phyloP scores from a whole-genome alignment of 1,140 invertebrate species.

The Radopholus similis region DNA sequence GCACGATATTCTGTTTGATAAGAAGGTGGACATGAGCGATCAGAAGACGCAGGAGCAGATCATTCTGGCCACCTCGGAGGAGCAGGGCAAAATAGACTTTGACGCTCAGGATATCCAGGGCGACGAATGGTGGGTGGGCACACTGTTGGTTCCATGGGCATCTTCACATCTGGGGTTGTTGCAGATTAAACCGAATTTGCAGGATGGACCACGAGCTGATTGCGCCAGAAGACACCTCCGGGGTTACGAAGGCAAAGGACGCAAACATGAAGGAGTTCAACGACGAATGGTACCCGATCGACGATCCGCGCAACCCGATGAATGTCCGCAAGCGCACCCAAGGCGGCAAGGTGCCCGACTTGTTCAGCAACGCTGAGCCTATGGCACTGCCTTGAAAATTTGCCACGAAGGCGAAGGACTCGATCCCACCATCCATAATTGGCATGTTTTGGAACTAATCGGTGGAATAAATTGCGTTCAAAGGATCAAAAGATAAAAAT shows the following conservation, averaged over 20 bases:
- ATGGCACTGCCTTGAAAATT: constrained; percentile 5
- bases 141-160: not conserved
- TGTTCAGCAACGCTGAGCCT: constrained; percentile 2
- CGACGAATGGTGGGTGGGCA: constrained; percentile 58
- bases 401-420: too few relatives aligned
- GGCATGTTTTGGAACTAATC: too few relatives aligned
- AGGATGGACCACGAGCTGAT: constrained; percentile 75
- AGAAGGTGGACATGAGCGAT: constrained; percentile 58
- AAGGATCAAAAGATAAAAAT: too few relatives aligned
- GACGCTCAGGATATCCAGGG: constrained; percentile 53
- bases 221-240: constrained; percentile 71
- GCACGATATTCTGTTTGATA: constrained; percentile 57
- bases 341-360: constrained; percentile 6
- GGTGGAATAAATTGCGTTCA: too few relatives aligned
- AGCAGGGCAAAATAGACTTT: constrained; percentile 42
- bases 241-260: constrained; percentile 81
- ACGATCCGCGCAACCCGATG: constrained; percentile 79
- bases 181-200: constrained; percentile 53
- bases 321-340: constrained; percentile 72
- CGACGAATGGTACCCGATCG: constrained; percentile 72
- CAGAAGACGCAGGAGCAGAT: constrained; percentile 24
- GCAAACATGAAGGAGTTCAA: constrained; percentile 77
- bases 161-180: constrained; percentile 24
- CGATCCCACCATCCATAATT: too few relatives aligned
- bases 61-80: constrained; percentile 34